These are phyloP conservation scores for Zaprionus camerounensis DNA, from an alignment of 1,140 invertebrate species.

Conservation along the genomic window DNA sequence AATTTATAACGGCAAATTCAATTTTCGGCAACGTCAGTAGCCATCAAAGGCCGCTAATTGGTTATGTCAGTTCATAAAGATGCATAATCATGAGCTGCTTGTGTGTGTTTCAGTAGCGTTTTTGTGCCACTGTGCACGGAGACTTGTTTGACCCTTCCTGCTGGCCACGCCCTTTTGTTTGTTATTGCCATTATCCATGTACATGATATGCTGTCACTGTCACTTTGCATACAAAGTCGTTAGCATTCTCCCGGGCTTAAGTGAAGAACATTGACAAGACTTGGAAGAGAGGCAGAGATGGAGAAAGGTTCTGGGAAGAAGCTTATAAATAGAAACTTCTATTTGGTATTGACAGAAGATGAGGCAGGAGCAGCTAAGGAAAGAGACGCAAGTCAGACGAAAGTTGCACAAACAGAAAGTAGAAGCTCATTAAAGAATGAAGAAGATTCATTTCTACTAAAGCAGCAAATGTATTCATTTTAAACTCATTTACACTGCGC, in stretches of 20 bases:
- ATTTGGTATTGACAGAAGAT: neutral
- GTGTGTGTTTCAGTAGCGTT: slow-evolving; percentile 9
- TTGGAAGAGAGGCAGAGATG: neutral
- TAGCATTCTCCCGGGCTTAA: slow-evolving; percentile 30
- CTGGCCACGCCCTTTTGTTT: slow-evolving; percentile 50
- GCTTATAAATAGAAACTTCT: neutral
- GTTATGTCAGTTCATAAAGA: slow-evolving; percentile 52
- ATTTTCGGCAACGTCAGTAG: slow-evolving; percentile 52
- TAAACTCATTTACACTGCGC: neutral
- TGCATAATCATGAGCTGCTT: slow-evolving; percentile 44
- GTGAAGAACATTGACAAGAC: neutral
- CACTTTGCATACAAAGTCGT: slow-evolving; percentile 66
- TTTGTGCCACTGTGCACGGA: slow-evolving; percentile 52
- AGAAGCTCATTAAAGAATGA: neutral
- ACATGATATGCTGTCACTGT: slow-evolving; percentile 49
- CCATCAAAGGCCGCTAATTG: slow-evolving; percentile 46
- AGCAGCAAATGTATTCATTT: neutral
- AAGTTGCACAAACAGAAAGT: neutral
- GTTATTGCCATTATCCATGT: slow-evolving; percentile 41
- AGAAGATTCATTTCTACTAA: neutral
- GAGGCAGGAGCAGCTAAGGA: neutral
- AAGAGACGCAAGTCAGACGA: neutral
- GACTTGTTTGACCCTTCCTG: slow-evolving; percentile 13
- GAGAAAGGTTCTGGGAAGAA: neutral
- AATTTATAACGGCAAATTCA: slow-evolving; percentile 52